phyloP scores from a whole-genome alignment of 1,140 invertebrate genomes.

The Stegodyphus dumicola region DNA sequence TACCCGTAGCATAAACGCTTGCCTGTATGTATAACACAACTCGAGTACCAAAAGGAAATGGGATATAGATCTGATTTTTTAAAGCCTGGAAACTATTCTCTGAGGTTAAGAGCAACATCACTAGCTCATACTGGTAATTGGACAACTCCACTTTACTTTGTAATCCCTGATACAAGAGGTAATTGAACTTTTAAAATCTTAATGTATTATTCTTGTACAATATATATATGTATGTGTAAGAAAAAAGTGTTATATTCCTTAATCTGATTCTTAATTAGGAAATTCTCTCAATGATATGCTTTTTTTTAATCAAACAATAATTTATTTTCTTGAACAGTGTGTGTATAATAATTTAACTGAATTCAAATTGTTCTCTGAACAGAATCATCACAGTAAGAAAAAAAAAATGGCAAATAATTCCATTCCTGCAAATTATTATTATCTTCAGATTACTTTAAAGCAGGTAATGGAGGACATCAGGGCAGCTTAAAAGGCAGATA shows the following conservation, averaged over 20 bases:
- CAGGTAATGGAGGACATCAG: too few species aligned
- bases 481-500: too few species aligned
- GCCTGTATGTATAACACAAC: slow-evolving; percentile 73
- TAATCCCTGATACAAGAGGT: slow-evolving; percentile 65
- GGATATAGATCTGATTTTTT: slow-evolving; percentile 71
- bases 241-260: neutral
- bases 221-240: neutral
- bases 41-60: slow-evolving; percentile 68
- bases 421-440: too few species aligned
- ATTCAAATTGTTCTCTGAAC: too few species aligned
- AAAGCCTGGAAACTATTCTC: slow-evolving; percentile 85
- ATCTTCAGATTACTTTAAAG: too few species aligned
- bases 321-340: too few species aligned
- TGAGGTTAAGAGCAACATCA: slow-evolving; percentile 81
- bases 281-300: too few species aligned
- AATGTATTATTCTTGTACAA: neutral
- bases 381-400: too few species aligned
- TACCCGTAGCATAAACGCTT: slow-evolving; percentile 65
- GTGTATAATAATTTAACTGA: too few species aligned
- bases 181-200: neutral
- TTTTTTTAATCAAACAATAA: too few species aligned
- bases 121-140: slow-evolving; percentile 80
- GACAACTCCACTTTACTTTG: slow-evolving; percentile 75
- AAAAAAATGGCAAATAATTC: too few species aligned
- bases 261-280: neutral